phyloP scores from a whole-genome alignment of 2,113 vertebrate genomes.

The Lipophrys pholis region DNA sequence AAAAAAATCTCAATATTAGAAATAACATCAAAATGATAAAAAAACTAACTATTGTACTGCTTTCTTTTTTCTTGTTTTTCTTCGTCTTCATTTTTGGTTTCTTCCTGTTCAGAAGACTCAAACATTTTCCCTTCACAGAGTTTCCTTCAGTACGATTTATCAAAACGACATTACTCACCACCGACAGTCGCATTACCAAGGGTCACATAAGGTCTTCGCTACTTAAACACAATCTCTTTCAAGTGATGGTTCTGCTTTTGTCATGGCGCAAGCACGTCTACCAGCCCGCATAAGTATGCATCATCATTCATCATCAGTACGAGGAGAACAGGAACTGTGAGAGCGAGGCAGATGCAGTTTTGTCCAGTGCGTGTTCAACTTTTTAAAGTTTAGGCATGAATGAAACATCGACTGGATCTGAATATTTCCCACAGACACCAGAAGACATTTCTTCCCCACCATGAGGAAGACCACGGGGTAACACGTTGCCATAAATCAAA shows the following conservation, averaged over 20 bases:
- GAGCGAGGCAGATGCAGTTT: not conserved
- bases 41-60: too few species aligned
- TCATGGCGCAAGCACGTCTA: not conserved
- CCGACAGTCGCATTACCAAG: conserved; percentile 1
- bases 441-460: not conserved
- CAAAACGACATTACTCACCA: not conserved
- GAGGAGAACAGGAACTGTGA: not conserved
- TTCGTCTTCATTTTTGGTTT: not conserved
- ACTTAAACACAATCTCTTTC: not conserved
- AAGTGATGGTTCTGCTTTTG: not conserved
- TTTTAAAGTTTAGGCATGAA: conserved; percentile 4
- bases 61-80: not conserved
- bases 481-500: conserved; percentile 15
- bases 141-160: not conserved
- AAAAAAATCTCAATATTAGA: too few species aligned
- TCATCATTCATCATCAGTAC: not conserved
- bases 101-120: not conserved
- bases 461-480: not conserved
- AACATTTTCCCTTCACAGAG: not conserved
- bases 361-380: not conserved
- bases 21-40: too few species aligned
- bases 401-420: not conserved
- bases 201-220: conserved; percentile 11
- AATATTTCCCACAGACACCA: not conserved
- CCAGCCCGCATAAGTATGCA: not conserved